Conservation (phyloP, 1,140 invertebrate genomes). For the Drosophila tropicalis region DNA sequence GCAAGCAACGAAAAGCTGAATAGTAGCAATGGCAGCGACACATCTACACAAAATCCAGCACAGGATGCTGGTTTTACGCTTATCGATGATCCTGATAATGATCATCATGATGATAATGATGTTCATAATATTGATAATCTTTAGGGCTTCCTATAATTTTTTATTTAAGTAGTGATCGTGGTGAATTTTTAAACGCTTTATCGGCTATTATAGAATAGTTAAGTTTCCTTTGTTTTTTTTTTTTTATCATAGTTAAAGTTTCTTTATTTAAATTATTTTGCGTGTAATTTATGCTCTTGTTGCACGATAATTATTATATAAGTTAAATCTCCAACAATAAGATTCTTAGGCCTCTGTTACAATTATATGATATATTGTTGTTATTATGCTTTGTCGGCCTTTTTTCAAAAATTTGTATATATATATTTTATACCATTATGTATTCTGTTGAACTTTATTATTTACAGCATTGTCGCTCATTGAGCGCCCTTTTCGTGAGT, state of each 20-base stretch:
- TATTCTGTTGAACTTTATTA: conserved; percentile 66
- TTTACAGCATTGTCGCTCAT: conserved; percentile 58
- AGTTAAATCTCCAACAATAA: conserved; percentile 80
- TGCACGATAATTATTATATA: conserved; percentile 76
- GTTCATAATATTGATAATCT: not conserved
- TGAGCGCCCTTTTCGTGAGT: conserved; percentile 42
- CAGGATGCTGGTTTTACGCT: conserved; percentile 55
- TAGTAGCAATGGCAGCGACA: conserved; percentile 28
- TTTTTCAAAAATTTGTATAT: conserved; percentile 62
- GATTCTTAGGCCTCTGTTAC: conserved; percentile 62
- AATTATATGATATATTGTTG: conserved; percentile 42
- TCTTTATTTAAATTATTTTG: conserved; percentile 76
- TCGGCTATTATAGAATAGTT: not conserved
- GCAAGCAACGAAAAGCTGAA: conserved; percentile 23
- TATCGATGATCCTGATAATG: conserved; percentile 51
- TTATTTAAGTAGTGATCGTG: conserved; percentile 34
- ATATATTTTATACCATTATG: conserved; percentile 46
- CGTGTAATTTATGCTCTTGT: conserved; percentile 60
- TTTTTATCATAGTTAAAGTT: conserved; percentile 65
- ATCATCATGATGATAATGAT: conserved; percentile 14
- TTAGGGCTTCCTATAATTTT: not conserved
- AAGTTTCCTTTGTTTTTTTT: not conserved
- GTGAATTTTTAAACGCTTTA: conserved; percentile 26
- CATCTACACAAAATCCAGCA: conserved; percentile 4
- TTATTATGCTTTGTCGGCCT: conserved; percentile 46